A percentile compares a stretch with the other conserved stretches of the same genome.
phyloP scores from a whole-genome alignment of 2,113 vertebrate species.

The Trachemys scripta region DNA sequence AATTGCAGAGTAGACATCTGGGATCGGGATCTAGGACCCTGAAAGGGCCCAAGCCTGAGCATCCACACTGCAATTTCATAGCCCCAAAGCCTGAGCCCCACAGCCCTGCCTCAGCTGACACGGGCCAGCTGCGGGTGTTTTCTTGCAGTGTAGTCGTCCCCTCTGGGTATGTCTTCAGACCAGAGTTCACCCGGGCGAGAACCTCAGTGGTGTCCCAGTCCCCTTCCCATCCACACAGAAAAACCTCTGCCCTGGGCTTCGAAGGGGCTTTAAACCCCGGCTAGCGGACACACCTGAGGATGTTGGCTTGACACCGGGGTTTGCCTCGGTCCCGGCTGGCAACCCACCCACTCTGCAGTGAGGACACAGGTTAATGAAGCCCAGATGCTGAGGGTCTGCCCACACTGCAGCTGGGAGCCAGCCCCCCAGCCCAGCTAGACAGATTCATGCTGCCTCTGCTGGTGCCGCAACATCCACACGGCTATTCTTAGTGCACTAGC shows the following conservation, averaged over 20 bases:
- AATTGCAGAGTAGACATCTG: neutral
- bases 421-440: too few species aligned
- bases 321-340: neutral
- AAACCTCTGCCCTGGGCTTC: neutral
- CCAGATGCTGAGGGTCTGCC: neutral
- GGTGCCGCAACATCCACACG: neutral
- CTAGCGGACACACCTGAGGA: fast-evolving
- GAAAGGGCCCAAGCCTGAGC: too few species aligned
- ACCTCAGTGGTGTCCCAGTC: neutral
- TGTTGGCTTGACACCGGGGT: too few species aligned
- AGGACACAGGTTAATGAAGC: neutral
- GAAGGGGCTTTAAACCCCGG: neutral
- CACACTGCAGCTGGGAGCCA: neutral
- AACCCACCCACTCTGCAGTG: neutral
- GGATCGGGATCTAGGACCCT: neutral
- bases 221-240: fast-evolving
- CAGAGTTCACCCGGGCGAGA: neutral
- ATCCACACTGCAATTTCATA: too few species aligned
- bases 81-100: too few species aligned
- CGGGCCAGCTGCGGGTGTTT: neutral
- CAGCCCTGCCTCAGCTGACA: too few species aligned
- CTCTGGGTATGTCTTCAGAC: neutral
- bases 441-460: neutral
- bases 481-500: neutral
- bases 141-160: too few species aligned